phyloP scores from a whole-genome alignment of 2,888 invertebrate genomes.

The Eupithecia insigniata region DNA sequence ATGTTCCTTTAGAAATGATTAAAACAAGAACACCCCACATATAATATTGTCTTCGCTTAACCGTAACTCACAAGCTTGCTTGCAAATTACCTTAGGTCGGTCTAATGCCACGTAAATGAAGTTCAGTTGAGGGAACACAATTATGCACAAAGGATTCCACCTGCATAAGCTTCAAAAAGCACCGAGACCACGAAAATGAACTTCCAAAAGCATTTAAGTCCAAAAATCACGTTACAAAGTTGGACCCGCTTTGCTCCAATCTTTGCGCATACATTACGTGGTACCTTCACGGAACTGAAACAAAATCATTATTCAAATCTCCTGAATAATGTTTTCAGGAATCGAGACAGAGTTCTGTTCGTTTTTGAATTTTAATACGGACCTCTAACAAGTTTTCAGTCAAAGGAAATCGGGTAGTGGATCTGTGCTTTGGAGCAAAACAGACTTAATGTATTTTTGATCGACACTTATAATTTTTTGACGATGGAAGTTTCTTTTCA shows the following conservation, averaged over 20 bases:
- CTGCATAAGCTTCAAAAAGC: slow-evolving; percentile 61
- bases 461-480: not conserved
- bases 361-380: slow-evolving; percentile 84
- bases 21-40: not conserved
- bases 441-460: slow-evolving; percentile 49
- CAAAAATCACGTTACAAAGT: slow-evolving; percentile 81
- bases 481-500: not conserved
- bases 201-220: slow-evolving; percentile 80
- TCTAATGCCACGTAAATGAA: slow-evolving; percentile 36
- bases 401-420: slow-evolving; percentile 78
- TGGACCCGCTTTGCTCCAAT: slow-evolving; percentile 59
- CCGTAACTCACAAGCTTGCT: slow-evolving; percentile 15
- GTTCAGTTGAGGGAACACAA: slow-evolving; percentile 38
- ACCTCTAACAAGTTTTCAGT: slow-evolving; percentile 82
- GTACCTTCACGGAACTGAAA: slow-evolving; percentile 63
- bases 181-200: slow-evolving; percentile 69
- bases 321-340: slow-evolving; percentile 82
- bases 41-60: not conserved
- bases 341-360: slow-evolving; percentile 78
- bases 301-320: slow-evolving; percentile 84
- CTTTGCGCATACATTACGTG: slow-evolving; percentile 78
- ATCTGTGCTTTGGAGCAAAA: slow-evolving; percentile 49
- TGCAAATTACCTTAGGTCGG: slow-evolving; percentile 13
- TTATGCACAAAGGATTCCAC: slow-evolving; percentile 46
- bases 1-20: not conserved